A percentile compares a stretch with the other conserved stretches of the same genome.
phyloP scores from a whole-genome alignment of 2,113 vertebrate genomes.

The Oxyura jamaicensis region DNA sequence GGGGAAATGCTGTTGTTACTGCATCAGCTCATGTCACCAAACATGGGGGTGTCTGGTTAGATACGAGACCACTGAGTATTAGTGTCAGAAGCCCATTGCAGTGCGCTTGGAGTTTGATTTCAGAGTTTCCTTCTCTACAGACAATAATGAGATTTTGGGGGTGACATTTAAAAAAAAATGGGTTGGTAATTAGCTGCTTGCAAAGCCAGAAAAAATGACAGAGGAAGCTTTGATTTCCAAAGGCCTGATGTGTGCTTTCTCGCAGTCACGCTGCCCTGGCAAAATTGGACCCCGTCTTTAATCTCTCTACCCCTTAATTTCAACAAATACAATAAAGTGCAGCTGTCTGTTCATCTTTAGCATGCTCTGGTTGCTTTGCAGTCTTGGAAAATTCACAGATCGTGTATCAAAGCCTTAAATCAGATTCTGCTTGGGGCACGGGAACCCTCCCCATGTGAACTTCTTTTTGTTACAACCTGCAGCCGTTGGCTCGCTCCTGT shows the following conservation, averaged over 20 bases:
- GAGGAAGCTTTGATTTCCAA: conserved; percentile 23
- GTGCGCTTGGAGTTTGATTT: background rate
- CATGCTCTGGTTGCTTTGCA: background rate
- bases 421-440: conserved; percentile 39
- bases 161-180: conserved; percentile 16
- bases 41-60: background rate
- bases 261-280: background rate
- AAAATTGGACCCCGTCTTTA: conserved; percentile 18
- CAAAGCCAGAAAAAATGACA: conserved; percentile 8
- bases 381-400: conserved; percentile 1
- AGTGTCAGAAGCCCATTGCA: background rate
- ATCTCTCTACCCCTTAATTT: conserved; percentile 50
- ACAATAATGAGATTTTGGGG: conserved; percentile 15
- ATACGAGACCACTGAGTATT: accelerated
- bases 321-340: conserved; percentile 23
- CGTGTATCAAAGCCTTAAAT: conserved; percentile 40
- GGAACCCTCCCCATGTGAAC: background rate
- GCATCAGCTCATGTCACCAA: background rate
- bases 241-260: background rate
- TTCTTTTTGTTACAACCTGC: background rate
- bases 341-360: conserved; percentile 53
- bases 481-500: background rate
- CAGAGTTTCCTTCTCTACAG: background rate
- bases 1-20: background rate
- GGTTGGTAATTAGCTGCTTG: background rate